Conservation (phyloP, 2,888 invertebrate species). For the Drosophila fungiperda region DNA sequence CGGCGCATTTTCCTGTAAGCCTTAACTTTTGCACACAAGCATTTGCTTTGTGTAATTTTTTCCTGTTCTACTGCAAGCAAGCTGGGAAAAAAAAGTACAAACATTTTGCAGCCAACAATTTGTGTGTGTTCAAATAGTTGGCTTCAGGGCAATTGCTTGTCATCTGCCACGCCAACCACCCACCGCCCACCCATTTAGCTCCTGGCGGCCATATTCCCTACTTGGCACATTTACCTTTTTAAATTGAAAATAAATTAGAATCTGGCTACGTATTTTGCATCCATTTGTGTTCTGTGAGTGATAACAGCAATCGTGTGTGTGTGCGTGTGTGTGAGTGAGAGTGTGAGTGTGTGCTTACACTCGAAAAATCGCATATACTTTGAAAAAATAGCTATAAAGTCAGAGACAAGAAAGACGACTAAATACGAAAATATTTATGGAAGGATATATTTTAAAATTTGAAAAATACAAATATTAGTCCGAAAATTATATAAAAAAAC, state of each 20-base stretch:
- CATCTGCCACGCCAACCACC: constrained; percentile 39
- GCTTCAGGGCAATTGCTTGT: constrained; percentile 68
- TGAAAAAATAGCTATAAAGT: not conserved
- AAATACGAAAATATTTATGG: not conserved
- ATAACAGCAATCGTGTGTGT: constrained; percentile 49
- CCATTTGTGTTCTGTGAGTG: constrained; percentile 76
- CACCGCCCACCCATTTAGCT: constrained; percentile 5
- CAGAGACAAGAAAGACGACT: not conserved
- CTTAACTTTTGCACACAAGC: constrained; percentile 65
- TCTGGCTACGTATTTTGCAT: constrained; percentile 77
- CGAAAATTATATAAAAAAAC: not conserved
- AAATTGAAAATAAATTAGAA: constrained; percentile 81
- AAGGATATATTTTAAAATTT: not conserved
- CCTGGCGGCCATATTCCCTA: constrained; percentile 14
- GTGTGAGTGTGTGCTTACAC: not conserved
- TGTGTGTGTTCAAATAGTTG: constrained; percentile 72
- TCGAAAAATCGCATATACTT: not conserved
- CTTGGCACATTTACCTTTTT: constrained; percentile 77
- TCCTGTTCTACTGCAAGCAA: constrained; percentile 25
- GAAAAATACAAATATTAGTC: not conserved
- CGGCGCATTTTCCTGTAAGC: constrained; percentile 57
- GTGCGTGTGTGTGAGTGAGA: constrained; percentile 9
- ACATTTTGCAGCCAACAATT: constrained; percentile 54
- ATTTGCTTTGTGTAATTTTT: constrained; percentile 75
- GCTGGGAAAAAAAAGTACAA: not conserved